Conservation (phyloP, 2,113 vertebrate species). For the Macquaria australasica region DNA sequence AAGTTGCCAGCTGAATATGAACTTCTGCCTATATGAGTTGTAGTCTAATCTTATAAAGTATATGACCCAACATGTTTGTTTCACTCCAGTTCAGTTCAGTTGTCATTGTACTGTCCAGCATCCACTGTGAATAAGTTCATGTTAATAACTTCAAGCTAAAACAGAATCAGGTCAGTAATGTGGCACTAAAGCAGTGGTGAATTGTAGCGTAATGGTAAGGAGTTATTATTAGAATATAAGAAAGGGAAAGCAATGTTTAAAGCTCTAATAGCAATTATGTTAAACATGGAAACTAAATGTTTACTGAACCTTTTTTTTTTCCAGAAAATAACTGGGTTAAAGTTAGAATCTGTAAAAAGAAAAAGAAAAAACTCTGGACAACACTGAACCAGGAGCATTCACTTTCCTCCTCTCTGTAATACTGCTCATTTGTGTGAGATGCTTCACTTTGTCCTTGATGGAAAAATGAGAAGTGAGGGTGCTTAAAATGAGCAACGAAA, state of each 20-base stretch:
- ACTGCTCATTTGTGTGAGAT: slow-evolving; percentile 33
- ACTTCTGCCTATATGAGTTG: not conserved
- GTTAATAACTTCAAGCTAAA: slow-evolving; percentile 62
- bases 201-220: slow-evolving; percentile 55
- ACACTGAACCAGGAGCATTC: not conserved
- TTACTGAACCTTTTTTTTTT: slow-evolving; percentile 1
- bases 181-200: slow-evolving; percentile 59
- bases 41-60: slow-evolving; percentile 5
- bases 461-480: slow-evolving; percentile 17
- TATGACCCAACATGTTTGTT: slow-evolving; percentile 48
- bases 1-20: slow-evolving; percentile 6
- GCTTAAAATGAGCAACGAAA: slow-evolving; percentile 11
- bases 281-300: not conserved
- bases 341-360: too few relatives aligned
- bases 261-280: slow-evolving; percentile 34
- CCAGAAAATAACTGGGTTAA: not conserved
- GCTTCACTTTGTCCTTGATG: slow-evolving; percentile 26
- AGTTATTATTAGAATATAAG: slow-evolving; percentile 51
- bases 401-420: not conserved
- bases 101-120: slow-evolving; percentile 58
- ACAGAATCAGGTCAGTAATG: slow-evolving; percentile 61
- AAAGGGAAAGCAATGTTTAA: slow-evolving; percentile 19
- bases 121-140: slow-evolving; percentile 46
- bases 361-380: not conserved
- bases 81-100: slow-evolving; percentile 67